Evolutionary conservation across 2,113 vertebrate species (phyloP).

Genomic region (Bubo scandiacus): DNA sequence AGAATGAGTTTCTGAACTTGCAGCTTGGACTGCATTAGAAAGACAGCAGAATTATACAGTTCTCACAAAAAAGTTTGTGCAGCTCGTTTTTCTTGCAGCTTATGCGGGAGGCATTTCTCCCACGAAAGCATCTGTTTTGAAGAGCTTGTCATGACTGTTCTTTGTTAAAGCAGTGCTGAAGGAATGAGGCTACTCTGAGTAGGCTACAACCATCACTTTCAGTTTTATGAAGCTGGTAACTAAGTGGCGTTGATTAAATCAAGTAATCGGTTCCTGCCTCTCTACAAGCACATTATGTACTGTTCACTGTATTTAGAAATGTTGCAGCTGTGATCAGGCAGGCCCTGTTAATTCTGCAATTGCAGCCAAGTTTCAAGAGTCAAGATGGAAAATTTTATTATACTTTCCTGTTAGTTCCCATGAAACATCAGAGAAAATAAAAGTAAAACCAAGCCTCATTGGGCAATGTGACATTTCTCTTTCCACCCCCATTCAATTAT

Average conservation of each 20-base stretch:
- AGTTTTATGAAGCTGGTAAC: not conserved
- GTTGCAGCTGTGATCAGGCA: conserved; percentile 29
- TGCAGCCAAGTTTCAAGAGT: conserved; percentile 27
- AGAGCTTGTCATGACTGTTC: not conserved
- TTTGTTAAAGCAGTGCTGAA: not conserved
- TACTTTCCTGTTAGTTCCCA: not conserved
- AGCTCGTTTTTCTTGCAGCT: not conserved
- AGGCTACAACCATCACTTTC: not conserved
- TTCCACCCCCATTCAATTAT: not conserved
- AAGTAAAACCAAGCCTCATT: not conserved
- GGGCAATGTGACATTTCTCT: not conserved
- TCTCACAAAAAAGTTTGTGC: not conserved
- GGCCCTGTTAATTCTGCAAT: not conserved
- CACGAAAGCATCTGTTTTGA: not conserved
- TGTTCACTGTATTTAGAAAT: conserved; percentile 7
- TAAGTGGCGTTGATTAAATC: conserved; percentile 6
- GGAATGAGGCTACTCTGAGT: not conserved
- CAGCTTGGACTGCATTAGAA: not conserved
- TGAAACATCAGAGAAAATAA: conserved; percentile 13
- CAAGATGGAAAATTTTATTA: conserved; percentile 35
- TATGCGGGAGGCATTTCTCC: not conserved
- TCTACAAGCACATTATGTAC: not conserved
- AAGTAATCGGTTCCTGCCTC: not conserved
- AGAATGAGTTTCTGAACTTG: not conserved
- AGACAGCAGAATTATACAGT: not conserved